Evolutionary conservation across 2,888 invertebrate genomes (phyloP).

Genomic region (Carpatolechia fugitivella): DNA sequence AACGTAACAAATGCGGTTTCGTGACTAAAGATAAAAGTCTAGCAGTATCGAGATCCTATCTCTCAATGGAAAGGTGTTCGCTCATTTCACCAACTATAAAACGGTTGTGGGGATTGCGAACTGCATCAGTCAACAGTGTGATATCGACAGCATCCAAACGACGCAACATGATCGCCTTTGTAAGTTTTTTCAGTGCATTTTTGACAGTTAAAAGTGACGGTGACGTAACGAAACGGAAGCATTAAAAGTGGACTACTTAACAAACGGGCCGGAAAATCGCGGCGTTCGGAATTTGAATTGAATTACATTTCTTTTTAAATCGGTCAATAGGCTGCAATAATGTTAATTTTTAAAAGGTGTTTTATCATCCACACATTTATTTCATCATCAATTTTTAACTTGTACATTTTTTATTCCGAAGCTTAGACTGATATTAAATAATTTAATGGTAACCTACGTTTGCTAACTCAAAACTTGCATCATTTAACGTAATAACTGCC

Average conservation of each 20-base stretch:
- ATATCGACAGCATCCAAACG: constrained; percentile 57
- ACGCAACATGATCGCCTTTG: constrained; percentile 74
- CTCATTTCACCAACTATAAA: constrained; percentile 76
- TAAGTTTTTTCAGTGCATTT: constrained; percentile 49
- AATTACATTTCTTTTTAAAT: neutral
- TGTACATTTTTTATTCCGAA: no score
- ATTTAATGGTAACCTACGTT: no score
- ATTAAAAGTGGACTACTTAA: constrained; percentile 2
- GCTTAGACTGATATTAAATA: no score
- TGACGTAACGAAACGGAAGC: constrained; percentile 18
- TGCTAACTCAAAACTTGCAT: no score
- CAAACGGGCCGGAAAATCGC: constrained; percentile 15
- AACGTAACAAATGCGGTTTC: neutral
- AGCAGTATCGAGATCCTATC: constrained; percentile 55
- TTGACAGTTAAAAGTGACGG: neutral
- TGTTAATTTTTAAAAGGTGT: neutral
- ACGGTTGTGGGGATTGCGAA: constrained; percentile 51
- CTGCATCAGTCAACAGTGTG: constrained; percentile 65
- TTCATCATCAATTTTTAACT: no score
- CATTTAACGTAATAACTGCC: no score
- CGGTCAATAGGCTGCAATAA: constrained; percentile 5
- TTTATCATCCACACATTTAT: neutral
- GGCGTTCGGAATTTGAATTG: constrained; percentile 18
- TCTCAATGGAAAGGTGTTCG: constrained; percentile 69
- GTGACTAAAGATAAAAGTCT: constrained; percentile 14